Conservation (phyloP, 2,113 vertebrate genomes). For the Cettia cetti region DNA sequence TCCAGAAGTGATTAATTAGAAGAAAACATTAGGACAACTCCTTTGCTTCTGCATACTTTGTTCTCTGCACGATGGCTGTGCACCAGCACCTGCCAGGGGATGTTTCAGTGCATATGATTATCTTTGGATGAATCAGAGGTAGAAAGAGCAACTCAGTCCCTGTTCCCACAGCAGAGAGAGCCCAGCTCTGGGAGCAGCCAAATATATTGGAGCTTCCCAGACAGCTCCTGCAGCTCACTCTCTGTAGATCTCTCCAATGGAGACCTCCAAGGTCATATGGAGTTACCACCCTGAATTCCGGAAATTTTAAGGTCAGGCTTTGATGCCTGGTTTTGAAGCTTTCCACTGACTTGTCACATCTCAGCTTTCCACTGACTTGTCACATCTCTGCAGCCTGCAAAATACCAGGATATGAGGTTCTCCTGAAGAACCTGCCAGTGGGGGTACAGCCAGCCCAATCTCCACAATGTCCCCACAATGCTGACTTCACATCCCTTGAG, state of each 20-base stretch:
- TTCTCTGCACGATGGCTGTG: rapidly evolving
- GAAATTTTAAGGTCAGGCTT: not conserved
- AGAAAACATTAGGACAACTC: not conserved
- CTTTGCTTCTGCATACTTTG: not conserved
- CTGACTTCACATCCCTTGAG: not conserved
- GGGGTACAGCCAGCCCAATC: rapidly evolving
- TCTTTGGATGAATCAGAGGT: not conserved
- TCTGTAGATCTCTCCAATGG: not conserved
- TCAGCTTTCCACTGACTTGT: not conserved
- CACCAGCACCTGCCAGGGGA: not conserved
- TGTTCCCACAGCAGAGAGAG: not conserved
- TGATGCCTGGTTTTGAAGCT: not conserved
- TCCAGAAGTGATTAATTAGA: not conserved
- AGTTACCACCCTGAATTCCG: not conserved
- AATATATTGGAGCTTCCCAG: not conserved
- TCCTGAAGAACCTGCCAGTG: not conserved
- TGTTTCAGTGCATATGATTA: not conserved
- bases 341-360: not conserved
- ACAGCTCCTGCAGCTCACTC: not conserved
- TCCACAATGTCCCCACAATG: not conserved
- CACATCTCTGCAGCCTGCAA: not conserved
- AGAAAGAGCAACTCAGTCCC: not conserved
- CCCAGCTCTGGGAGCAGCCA: not conserved
- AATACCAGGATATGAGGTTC: not conserved
- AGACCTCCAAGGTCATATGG: not conserved